Conservation (phyloP, 2,113 vertebrate genomes). For the Hiodon alosoides region DNA sequence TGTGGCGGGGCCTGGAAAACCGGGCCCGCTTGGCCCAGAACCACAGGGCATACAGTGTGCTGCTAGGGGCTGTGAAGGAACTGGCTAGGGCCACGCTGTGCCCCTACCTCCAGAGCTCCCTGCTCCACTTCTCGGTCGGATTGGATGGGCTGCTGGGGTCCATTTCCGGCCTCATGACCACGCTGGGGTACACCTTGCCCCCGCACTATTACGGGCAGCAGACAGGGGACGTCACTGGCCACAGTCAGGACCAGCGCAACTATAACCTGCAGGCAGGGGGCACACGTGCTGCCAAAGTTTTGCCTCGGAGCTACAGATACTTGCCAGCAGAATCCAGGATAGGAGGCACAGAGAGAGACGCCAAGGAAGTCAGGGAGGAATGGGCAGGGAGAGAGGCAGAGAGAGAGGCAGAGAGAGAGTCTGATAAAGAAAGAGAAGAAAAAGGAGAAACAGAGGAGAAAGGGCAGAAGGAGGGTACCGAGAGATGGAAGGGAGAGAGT, state of each 20-base stretch:
- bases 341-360: slow-evolving; percentile 32
- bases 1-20: slow-evolving; percentile 89
- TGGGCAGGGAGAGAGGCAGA: slow-evolving; percentile 37
- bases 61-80: slow-evolving; percentile 82
- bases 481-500: slow-evolving; percentile 5
- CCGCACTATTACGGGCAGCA: slow-evolving; percentile 34
- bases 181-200: slow-evolving; percentile 76
- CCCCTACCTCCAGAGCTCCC: slow-evolving; percentile 79
- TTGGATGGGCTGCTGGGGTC: slow-evolving; percentile 86
- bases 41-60: slow-evolving; percentile 87
- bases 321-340: slow-evolving; percentile 34
- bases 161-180: slow-evolving; percentile 85
- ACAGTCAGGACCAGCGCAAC: slow-evolving; percentile 40
- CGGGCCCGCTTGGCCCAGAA: slow-evolving; percentile 86
- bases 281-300: slow-evolving; percentile 23
- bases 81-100: slow-evolving; percentile 76
- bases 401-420: slow-evolving; percentile 10
- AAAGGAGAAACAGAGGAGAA: slow-evolving; percentile 47
- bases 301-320: slow-evolving; percentile 22
- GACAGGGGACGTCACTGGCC: not conserved
- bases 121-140: slow-evolving; percentile 87
- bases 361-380: slow-evolving; percentile 33
- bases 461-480: slow-evolving; percentile 30
- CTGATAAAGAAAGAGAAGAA: slow-evolving; percentile 24
- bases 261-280: slow-evolving; percentile 31